Base-by-base conservation (phyloP, 2,888 invertebrate species). In the Dasysyrphus albostriatus region DNA sequence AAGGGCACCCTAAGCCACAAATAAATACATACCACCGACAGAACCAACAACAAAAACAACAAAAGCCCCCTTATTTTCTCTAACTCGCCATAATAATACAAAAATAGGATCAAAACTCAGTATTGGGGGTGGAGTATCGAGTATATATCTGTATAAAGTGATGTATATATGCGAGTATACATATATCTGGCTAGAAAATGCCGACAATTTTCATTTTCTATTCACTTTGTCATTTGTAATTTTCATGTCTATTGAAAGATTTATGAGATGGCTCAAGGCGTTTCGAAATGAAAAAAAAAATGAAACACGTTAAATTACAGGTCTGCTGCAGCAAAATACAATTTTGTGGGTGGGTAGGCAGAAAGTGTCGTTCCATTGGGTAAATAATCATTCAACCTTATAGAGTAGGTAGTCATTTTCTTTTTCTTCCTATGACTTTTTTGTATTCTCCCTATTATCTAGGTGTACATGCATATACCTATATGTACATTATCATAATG, bases 161-260 rank as follows among this genome's bases (percentile, higher is more conserved):
- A 10, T 37, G 34, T 65, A 12, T 16, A 12, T 32, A 44, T 32
- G 47, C n/a, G n/a, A n/a, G n/a, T n/a, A n/a, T n/a, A n/a, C n/a
- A n/a, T n/a, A n/a, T 49, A 49, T 67, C 65, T 67, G 44, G 24
- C 75, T 70, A 72, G 76, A 84, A 81, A 69, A 69, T 69, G 69
- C 82, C 82, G 77, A 82, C 85, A 85, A 85, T 85, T 85, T 85
- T 82, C 82, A 85, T 85, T 82, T 85, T 85, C 77, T 85, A 85
- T 85, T 85, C 85, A 82, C 82, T 85, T 85, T 85, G 85, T 85
- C 85, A 85, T 85, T 69, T 82, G 85, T 85, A 85, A 85, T 85
- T 85, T 85, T 85, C 85, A 85, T 85, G 85, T 85, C 82, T 82
- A 82, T 85, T 85, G 77, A 85, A 85, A 85, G 85, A 85, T 85